Base-by-base conservation (phyloP, 2,113 vertebrate species). In the Indicator indicator region DNA sequence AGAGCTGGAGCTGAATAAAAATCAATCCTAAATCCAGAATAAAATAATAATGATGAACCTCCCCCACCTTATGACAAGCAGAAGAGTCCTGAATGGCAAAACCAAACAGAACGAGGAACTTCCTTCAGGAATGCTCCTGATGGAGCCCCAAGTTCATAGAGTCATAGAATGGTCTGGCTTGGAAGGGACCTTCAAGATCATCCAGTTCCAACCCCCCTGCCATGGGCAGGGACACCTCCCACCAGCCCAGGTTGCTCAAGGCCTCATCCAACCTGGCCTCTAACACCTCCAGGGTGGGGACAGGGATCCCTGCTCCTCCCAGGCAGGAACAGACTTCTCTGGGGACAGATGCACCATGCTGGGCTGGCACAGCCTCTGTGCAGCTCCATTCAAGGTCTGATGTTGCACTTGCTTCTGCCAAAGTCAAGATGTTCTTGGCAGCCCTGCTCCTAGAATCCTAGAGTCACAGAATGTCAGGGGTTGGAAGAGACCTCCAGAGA, bases 351-450 rank as follows among this genome's bases (percentile, higher is more conserved):
- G 16, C 48, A 32, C 28, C 1, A 1, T n/a, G 5, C 19, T 1
- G 19, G 40, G 40, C 32, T 67, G 83, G 69, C 3, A 0, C 26
- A 36, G 60, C 46, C 48, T 65, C 46, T 2, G 2, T 1, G 1
- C 17, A n/a, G 40, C 52, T 48, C 36, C 4, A 1, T 6, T 55
- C 4, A 0, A 44, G 58, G 17, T 24, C 21, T 42, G 62, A 9
- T 3, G 2, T 9, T 30, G 23, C 52, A 77, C 6, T 36, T 0
- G 1, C 32, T 14, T 58, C 58, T 67, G 44, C 52, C 5, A 4
- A 1, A 1, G 20, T 38, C 0, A 0, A 48, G 58, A 48, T 16
- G 58, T n/a, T 52, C 71, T 11, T 55, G 26, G 63, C 48, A 73
- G 64, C 64, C 56, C 92, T 83, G 82, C 70, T 21, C 48, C 48